These are phyloP conservation scores for Harpalus rufipes DNA, from an alignment of 2,888 invertebrate species.

Conservation along the genomic window DNA sequence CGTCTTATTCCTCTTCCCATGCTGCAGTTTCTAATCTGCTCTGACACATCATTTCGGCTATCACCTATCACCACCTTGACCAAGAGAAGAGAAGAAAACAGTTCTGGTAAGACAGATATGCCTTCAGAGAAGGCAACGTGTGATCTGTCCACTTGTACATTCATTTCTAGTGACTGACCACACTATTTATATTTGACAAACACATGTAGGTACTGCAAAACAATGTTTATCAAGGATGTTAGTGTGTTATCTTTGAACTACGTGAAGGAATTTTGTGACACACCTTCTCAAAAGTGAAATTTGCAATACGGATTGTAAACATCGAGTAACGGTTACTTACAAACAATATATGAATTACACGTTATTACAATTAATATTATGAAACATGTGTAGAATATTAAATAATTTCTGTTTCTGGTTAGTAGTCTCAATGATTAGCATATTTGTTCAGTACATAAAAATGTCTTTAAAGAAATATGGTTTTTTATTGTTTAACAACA, in stretches of 20 bases:
- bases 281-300: constrained; percentile 1
- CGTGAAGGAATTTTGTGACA: constrained; percentile 22
- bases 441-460: too few species aligned
- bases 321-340: background rate
- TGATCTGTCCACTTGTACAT: constrained; percentile 12
- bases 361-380: background rate
- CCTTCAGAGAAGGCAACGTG: background rate
- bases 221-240: constrained; percentile 19
- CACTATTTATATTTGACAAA: constrained; percentile 26
- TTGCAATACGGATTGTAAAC: background rate
- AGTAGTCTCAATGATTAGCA: too few species aligned
- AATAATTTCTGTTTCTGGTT: too few species aligned
- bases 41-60: background rate
- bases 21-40: background rate
- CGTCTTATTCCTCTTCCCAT: background rate
- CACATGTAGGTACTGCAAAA: background rate
- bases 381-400: too few species aligned
- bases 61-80: constrained; percentile 11
- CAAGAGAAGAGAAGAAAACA: background rate
- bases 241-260: background rate
- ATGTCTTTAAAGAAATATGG: too few species aligned
- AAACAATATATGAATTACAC: background rate
- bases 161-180: constrained; percentile 2
- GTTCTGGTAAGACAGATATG: constrained; percentile 3
- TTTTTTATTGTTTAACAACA: too few species aligned